Evolutionary conservation across 2,797 vertebrate genomes (phyloP), one percentile per base, ranked within the genome.

Genomic region (Garrulus glandarius): DNA sequence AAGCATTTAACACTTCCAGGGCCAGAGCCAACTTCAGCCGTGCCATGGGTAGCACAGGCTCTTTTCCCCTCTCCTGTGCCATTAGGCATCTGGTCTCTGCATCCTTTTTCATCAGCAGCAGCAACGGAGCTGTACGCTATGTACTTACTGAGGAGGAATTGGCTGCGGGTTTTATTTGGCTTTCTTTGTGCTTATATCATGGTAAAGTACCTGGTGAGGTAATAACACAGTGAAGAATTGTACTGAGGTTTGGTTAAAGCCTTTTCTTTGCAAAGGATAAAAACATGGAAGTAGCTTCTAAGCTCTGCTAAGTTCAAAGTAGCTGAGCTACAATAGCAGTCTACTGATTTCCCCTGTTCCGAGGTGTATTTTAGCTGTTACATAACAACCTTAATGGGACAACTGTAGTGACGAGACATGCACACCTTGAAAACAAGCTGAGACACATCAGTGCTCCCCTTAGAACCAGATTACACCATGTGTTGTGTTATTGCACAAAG

Each of bases 1-100:
- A 96, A 97, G 85, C 29, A 9, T 94, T 98, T 98, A 98, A 98
- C 98, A 95, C 98, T 97, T 98, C 95, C 64, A 6, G 9, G 89
- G 85, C 96, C 89, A 84, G 89, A 95, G 82, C 67, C 82, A 79
- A 78, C 87, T 60, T 50, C 56, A 75, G 55, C 47, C 21, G 0
- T 92, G 87, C 87, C 92, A 81, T 60, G 52, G 65, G 27, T 79
- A 63, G 34, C 3, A 2, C 50, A 61, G 60, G 14, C 72, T 82
- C 52, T 84, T 90, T 87, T 59, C 47, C 61, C 57, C 43, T 67
- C 59, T 78, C 29, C 53, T 27, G 30, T 47, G 72, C 79, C 12
- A 1, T 37, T 32, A 75, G 37, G 32, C 36, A 36, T 82, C 77
- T 89, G 69, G 7, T 56, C 64, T 56, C 55, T 82, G 52, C 70